A percentile compares a stretch with the other conserved stretches of the same genome.
phyloP scores from a whole-genome alignment of 2,113 vertebrate genomes.

The Muntiacus reevesi region DNA sequence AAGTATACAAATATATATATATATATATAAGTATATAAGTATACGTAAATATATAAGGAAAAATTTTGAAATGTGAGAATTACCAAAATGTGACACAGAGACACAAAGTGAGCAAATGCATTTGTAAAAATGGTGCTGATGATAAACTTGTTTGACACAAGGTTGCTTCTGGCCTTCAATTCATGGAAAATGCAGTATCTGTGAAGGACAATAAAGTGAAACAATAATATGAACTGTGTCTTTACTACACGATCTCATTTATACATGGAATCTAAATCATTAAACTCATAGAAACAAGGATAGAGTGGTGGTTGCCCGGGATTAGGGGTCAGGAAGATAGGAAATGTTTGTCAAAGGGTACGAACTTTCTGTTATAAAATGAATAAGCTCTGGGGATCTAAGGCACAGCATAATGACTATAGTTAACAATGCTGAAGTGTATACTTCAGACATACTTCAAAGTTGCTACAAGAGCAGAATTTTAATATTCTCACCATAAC shows the following conservation, averaged over 20 bases:
- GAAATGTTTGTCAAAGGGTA: neutral
- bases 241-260: neutral
- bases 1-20: neutral
- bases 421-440: neutral
- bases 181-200: neutral
- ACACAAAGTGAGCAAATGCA: neutral
- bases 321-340: neutral
- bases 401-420: neutral
- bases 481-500: neutral
- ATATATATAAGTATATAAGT: too few relatives aligned
- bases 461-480: neutral
- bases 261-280: neutral
- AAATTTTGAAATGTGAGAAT: neutral
- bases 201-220: neutral
- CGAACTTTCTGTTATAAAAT: neutral
- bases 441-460: neutral
- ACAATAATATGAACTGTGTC: neutral
- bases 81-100: neutral
- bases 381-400: neutral
- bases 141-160: neutral
- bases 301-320: neutral
- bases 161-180: neutral
- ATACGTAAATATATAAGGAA: neutral
- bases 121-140: neutral
- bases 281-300: neutral